phyloP scores from a whole-genome alignment of 2,113 vertebrate genomes.

The Lagopus muta region DNA sequence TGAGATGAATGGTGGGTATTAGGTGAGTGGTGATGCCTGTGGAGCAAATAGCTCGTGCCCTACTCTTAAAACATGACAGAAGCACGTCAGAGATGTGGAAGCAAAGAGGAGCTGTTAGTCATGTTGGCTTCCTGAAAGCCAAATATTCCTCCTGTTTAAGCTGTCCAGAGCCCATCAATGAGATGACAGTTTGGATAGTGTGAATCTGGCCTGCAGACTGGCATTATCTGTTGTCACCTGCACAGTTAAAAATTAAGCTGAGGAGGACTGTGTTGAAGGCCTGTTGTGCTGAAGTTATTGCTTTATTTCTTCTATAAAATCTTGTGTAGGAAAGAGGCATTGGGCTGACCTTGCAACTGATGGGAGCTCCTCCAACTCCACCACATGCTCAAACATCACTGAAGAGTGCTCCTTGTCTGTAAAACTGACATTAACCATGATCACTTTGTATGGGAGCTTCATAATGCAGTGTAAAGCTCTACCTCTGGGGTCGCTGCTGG shows the following conservation, averaged over 20 bases:
- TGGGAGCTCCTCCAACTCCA: too few relatives aligned
- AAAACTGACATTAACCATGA: background rate
- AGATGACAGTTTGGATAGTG: background rate
- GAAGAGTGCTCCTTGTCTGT: background rate
- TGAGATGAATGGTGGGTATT: background rate
- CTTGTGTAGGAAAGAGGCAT: background rate
- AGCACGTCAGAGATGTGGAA: slow-evolving; percentile 7
- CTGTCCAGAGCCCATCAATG: background rate
- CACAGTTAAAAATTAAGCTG: slow-evolving; percentile 45
- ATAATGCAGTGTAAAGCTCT: background rate
- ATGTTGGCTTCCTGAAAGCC: background rate
- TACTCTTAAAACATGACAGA: slow-evolving; percentile 30
- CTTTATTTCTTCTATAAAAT: slow-evolving; percentile 50
- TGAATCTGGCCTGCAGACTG: background rate
- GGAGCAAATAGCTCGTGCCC: slow-evolving; percentile 23
- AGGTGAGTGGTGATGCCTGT: background rate
- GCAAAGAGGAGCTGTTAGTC: background rate
- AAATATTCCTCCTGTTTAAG: background rate
- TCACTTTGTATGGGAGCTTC: background rate
- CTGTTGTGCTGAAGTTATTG: slow-evolving; percentile 1
- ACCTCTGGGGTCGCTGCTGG: background rate
- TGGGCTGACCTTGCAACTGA: background rate
- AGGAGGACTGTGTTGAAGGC: background rate
- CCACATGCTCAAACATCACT: background rate
- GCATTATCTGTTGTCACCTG: background rate